Evolutionary conservation across 2,797 vertebrate genomes (phyloP).

Genomic region (Bovichtus variegatus): DNA sequence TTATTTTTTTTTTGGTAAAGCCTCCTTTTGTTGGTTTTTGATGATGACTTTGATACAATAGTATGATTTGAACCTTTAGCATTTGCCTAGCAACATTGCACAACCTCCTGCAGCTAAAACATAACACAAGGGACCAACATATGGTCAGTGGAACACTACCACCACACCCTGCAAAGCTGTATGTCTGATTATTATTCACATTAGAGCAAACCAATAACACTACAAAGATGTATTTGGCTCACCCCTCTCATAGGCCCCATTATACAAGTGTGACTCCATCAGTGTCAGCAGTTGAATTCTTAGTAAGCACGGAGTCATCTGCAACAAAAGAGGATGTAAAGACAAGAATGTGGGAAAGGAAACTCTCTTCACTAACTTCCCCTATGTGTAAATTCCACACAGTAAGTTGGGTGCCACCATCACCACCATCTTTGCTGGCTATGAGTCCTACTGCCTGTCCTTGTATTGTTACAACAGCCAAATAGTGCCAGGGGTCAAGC

Average conservation of each 20-base stretch:
- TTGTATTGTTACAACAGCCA: conserved; percentile 32
- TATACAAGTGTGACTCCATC: conserved; percentile 17
- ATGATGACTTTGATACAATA: neutral
- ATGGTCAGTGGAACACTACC: neutral
- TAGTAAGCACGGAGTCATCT: conserved; percentile 41
- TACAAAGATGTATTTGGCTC: neutral
- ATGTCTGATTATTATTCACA: neutral
- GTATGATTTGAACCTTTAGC: neutral
- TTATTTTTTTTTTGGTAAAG: neutral
- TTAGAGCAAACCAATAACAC: neutral
- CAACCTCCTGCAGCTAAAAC: neutral
- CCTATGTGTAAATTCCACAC: conserved; percentile 10
- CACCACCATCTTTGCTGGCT: neutral
- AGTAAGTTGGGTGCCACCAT: neutral
- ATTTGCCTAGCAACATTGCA: neutral
- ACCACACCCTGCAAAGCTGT: conserved; percentile 40
- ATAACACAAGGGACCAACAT: neutral
- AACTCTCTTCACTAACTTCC: conserved; percentile 18
- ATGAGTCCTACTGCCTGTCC: neutral
- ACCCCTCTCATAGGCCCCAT: neutral
- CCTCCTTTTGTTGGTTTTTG: neutral
- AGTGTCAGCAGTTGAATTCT: conserved; percentile 1
- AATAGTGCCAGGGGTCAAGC: conserved; percentile 30
- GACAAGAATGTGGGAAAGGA: conserved; percentile 25
- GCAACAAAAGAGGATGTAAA: conserved; percentile 41